Evolutionary conservation across 2,113 vertebrate species (phyloP).

Genomic region (Archilochus colubris): DNA sequence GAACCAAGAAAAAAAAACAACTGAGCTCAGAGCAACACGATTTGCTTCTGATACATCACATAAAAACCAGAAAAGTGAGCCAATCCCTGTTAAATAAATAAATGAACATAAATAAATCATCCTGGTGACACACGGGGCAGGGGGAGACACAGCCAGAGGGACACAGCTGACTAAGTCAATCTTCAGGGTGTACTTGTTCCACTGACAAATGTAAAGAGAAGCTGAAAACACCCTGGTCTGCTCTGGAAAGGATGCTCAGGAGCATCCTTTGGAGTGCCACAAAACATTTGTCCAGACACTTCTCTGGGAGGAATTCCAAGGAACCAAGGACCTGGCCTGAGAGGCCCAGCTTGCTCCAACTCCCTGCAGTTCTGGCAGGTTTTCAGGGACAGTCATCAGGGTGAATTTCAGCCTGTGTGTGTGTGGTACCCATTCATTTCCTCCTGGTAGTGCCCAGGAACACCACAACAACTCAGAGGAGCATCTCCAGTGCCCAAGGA

Average conservation of each 20-base stretch:
- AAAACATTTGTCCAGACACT: background rate
- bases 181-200: background rate
- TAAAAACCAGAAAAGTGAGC: background rate
- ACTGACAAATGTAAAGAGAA: background rate
- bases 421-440: background rate
- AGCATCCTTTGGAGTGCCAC: background rate
- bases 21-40: background rate
- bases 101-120: no score
- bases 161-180: background rate
- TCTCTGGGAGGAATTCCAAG: background rate
- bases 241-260: background rate
- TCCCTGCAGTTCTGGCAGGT: background rate
- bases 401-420: background rate
- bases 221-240: background rate
- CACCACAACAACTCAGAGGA: background rate
- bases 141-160: background rate
- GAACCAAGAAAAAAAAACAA: background rate
- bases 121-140: fast-evolving
- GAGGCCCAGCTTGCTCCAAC: background rate
- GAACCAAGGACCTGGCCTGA: background rate
- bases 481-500: fast-evolving
- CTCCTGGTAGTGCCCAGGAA: background rate
- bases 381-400: fast-evolving
- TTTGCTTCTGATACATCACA: background rate
- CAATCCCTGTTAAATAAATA: background rate